Evolutionary conservation across 2,797 vertebrate species (phyloP).

Genomic region (Cyclura pinguis): DNA sequence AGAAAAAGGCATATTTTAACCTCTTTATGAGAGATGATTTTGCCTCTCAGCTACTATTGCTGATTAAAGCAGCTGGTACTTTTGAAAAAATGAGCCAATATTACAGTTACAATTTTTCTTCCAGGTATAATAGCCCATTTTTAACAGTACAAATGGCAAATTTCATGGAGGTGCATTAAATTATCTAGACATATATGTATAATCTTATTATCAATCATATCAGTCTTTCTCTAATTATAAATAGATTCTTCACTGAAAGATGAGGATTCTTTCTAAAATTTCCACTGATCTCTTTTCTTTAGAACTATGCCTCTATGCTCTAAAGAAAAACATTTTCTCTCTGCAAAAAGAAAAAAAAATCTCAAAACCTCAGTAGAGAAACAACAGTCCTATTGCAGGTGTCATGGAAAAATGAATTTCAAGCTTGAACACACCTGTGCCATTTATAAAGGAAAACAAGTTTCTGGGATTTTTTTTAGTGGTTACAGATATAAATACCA

Average conservation of each 20-base stretch:
- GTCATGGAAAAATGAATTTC: constrained; percentile 8
- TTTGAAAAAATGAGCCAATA: constrained; percentile 35
- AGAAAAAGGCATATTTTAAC: not conserved
- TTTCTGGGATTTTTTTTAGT: not conserved
- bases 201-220: constrained; percentile 52
- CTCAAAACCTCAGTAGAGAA: not conserved
- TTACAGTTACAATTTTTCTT: constrained; percentile 48
- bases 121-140: constrained; percentile 36
- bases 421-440: not conserved
- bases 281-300: constrained; percentile 10
- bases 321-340: not conserved
- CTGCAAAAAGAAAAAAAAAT: not conserved
- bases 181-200: constrained; percentile 51
- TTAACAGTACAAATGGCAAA: constrained; percentile 34
- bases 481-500: not conserved
- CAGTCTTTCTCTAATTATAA: constrained; percentile 38
- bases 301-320: constrained; percentile 35
- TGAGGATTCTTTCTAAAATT: constrained; percentile 29
- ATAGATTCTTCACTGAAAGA: constrained; percentile 45
- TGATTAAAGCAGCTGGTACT: constrained; percentile 30
- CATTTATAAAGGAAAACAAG: not conserved
- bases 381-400: not conserved
- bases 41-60: not conserved
- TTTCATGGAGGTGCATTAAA: constrained; percentile 37
- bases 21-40: constrained; percentile 18